Evolutionary conservation across 2,797 vertebrate genomes (phyloP).

Genomic region (Lepilemur septentrionalis): DNA sequence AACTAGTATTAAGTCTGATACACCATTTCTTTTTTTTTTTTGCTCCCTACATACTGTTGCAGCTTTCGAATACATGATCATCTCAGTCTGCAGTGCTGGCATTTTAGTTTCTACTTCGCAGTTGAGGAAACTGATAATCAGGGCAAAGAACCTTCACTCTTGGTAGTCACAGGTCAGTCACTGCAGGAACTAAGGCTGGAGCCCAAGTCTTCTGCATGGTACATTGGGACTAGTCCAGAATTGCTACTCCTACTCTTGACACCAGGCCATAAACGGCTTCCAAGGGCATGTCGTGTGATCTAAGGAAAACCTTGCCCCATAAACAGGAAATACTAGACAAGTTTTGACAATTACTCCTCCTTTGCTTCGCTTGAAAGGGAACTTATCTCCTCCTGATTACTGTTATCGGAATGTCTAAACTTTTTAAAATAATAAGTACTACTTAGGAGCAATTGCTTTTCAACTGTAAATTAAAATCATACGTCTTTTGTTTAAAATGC

Average conservation of each 20-base stretch:
- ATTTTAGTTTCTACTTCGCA: not conserved
- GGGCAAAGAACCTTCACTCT: not conserved
- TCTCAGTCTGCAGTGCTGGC: not conserved
- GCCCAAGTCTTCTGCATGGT: not conserved
- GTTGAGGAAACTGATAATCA: not conserved
- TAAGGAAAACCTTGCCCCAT: slow-evolving; percentile 75
- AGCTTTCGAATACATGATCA: not conserved
- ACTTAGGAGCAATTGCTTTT: slow-evolving; percentile 82
- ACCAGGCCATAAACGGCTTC: not conserved
- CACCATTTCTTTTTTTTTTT: not conserved
- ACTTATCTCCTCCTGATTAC: slow-evolving; percentile 66
- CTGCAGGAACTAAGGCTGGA: not conserved
- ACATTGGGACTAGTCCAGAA: not conserved
- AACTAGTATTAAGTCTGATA: not conserved
- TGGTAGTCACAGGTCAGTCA: not conserved
- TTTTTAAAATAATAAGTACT: slow-evolving; percentile 82
- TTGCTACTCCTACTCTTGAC: not conserved
- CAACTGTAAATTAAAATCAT: slow-evolving; percentile 79
- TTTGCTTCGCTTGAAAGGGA: slow-evolving; percentile 75
- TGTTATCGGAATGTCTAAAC: slow-evolving; percentile 72
- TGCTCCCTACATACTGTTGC: no score
- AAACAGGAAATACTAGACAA: slow-evolving; percentile 81
- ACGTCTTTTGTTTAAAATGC: slow-evolving; percentile 79
- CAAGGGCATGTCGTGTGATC: slow-evolving; percentile 75
- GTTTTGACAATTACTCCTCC: slow-evolving; percentile 81